phyloP scores from a whole-genome alignment of 2,888 invertebrate species.

The Psylliodes chrysocephalus region DNA sequence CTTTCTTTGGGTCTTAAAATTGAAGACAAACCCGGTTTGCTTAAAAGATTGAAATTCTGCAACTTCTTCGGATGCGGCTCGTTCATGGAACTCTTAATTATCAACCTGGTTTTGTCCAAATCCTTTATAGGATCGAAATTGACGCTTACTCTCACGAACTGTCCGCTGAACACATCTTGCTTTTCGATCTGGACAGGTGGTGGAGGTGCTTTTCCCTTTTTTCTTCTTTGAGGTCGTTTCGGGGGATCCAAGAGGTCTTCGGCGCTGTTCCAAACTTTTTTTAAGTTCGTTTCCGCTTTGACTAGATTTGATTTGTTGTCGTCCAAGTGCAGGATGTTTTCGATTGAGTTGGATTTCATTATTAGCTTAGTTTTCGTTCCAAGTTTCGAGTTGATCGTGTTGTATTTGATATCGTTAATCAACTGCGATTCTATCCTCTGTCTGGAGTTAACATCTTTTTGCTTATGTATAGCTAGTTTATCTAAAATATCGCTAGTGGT shows the following conservation, averaged over 20 bases:
- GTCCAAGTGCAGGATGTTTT: constrained; percentile 54
- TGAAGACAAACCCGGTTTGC: constrained; percentile 51
- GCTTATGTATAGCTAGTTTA: constrained; percentile 37
- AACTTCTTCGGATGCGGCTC: constrained; percentile 54
- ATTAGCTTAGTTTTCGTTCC: constrained; percentile 44
- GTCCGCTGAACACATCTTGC: constrained; percentile 60
- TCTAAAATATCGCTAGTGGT: constrained; percentile 55
- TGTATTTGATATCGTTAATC: constrained; percentile 47
- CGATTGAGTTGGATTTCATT: constrained; percentile 53
- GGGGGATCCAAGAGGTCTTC: constrained; percentile 59
- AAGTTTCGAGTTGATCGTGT: constrained; percentile 45
- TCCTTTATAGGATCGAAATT: constrained; percentile 50
- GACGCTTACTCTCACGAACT: constrained; percentile 63
- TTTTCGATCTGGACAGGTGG: constrained; percentile 50
- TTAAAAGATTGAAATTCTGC: constrained; percentile 49
- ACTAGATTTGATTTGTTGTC: constrained; percentile 49
- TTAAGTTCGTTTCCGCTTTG: constrained; percentile 47
- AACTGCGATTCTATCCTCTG: constrained; percentile 47
- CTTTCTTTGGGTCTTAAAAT: constrained; percentile 51
- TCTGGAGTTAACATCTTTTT: constrained; percentile 49
- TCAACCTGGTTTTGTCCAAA: constrained; percentile 47
- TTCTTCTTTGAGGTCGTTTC: constrained; percentile 58
- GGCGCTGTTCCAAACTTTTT: constrained; percentile 63
- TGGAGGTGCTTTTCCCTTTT: constrained; percentile 58
- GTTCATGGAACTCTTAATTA: constrained; percentile 50